Conservation (phyloP, 2,888 invertebrate species). For the Abrostola tripartita region DNA sequence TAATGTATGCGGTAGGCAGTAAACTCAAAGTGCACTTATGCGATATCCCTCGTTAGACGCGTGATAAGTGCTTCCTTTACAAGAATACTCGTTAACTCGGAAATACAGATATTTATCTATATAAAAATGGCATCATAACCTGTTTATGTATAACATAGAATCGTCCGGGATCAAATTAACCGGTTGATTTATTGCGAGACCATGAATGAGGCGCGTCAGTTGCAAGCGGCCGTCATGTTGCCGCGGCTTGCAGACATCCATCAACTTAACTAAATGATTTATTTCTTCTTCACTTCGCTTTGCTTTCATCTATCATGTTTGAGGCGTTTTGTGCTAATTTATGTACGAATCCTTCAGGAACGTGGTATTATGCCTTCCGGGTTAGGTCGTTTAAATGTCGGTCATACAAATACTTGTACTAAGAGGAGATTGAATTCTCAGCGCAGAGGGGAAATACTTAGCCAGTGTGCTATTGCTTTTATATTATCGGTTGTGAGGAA, state of each 20-base stretch:
- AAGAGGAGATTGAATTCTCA: too few relatives aligned
- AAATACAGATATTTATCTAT: constrained; percentile 14
- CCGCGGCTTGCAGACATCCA: background rate
- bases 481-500: background rate
- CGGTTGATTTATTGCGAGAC: constrained; percentile 37
- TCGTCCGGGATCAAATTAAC: constrained; percentile 36
- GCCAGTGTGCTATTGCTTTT: too few relatives aligned
- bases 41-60: constrained; percentile 33
- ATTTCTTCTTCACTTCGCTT: constrained; percentile 5
- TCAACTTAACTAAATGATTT: constrained; percentile 13
- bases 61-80: constrained; percentile 39
- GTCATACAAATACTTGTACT: background rate
- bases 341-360: background rate
- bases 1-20: constrained; percentile 23
- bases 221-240: constrained; percentile 7
- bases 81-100: constrained; percentile 36
- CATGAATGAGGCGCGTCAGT: constrained; percentile 5
- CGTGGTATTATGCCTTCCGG: background rate
- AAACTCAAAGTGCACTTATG: constrained; percentile 14
- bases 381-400: background rate
- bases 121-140: constrained; percentile 39
- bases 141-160: constrained; percentile 26
- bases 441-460: too few relatives aligned
- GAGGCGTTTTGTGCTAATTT: background rate
- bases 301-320: background rate